These are phyloP conservation scores for Litoditis marina DNA, from an alignment of 2,888 invertebrate genomes.

Conservation along the genomic window DNA sequence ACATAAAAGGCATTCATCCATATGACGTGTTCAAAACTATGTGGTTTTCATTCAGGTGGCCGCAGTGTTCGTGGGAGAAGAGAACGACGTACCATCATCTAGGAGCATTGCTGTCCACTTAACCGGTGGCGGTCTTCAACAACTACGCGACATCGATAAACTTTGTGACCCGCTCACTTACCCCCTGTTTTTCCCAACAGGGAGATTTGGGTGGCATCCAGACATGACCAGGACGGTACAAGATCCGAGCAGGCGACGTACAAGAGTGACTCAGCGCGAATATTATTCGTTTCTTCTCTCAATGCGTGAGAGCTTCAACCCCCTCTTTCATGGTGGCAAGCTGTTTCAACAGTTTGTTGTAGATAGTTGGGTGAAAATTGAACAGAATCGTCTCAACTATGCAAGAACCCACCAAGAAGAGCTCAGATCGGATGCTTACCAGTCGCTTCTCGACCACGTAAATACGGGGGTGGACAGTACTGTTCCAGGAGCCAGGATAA, in stretches of 20 bases:
- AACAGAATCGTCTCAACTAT: slow-evolving; percentile 59
- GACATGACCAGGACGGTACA: slow-evolving; percentile 4
- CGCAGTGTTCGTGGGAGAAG: too few relatives aligned
- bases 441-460: slow-evolving; percentile 42
- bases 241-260: too few relatives aligned
- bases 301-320: slow-evolving; percentile 42
- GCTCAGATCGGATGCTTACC: slow-evolving; percentile 48
- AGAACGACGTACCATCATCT: too few relatives aligned
- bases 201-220: slow-evolving; percentile 37
- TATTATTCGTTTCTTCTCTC: slow-evolving; percentile 38
- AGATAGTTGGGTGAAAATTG: slow-evolving; percentile 62
- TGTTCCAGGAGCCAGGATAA: slow-evolving; percentile 22
- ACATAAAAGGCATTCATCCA: too few relatives aligned
- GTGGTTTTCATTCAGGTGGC: too few relatives aligned
- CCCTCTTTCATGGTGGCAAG: slow-evolving; percentile 42
- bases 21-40: too few relatives aligned
- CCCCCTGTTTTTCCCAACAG: slow-evolving; percentile 60
- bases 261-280: slow-evolving; percentile 43
- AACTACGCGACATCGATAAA: too few relatives aligned
- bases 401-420: slow-evolving; percentile 58
- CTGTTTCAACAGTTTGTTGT: slow-evolving; percentile 61
- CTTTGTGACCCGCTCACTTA: slow-evolving; percentile 64
- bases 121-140: too few relatives aligned
- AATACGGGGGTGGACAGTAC: too few relatives aligned
- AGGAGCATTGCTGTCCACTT: too few relatives aligned